Evolutionary conservation across 2,797 vertebrate genomes (phyloP).

Genomic region (Spizella passerina): DNA sequence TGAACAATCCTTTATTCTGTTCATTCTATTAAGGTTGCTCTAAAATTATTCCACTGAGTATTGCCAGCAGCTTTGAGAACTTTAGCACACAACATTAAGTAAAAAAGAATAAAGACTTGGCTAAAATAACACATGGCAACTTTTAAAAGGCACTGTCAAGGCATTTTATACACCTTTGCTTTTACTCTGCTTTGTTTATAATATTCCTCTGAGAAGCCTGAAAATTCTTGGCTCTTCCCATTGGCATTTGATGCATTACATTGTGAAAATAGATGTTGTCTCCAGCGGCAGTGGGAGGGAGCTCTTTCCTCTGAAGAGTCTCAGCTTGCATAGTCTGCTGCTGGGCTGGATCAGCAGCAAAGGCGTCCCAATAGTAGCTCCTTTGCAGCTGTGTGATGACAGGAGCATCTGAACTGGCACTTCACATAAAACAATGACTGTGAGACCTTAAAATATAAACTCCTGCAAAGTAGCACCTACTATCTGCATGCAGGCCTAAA

Average conservation of each 20-base stretch:
- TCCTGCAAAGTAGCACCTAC: background rate
- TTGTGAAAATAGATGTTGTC: background rate
- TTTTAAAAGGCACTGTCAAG: slow-evolving; percentile 9
- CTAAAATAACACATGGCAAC: slow-evolving; percentile 11
- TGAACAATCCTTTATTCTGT: slow-evolving; percentile 53
- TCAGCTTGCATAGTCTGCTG: background rate
- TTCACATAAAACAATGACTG: background rate
- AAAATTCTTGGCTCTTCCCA: slow-evolving; percentile 12
- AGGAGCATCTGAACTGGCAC: background rate
- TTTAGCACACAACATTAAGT: slow-evolving; percentile 34
- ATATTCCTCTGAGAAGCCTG: background rate
- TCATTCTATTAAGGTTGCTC: slow-evolving; percentile 57
- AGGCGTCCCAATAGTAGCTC: background rate
- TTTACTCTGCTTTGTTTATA: background rate
- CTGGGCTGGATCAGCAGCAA: background rate
- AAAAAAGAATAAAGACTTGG: slow-evolving; percentile 52
- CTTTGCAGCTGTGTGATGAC: background rate
- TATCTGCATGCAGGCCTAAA: background rate
- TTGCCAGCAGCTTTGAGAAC: slow-evolving; percentile 58
- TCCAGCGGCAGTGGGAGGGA: background rate
- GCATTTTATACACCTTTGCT: slow-evolving; percentile 26
- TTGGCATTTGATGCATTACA: background rate
- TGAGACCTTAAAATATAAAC: slow-evolving; percentile 18
- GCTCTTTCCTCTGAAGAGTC: background rate
- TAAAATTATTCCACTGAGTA: slow-evolving; percentile 53